phyloP scores from a whole-genome alignment of 2,888 invertebrate species.

The Tubulanus polymorphus region DNA sequence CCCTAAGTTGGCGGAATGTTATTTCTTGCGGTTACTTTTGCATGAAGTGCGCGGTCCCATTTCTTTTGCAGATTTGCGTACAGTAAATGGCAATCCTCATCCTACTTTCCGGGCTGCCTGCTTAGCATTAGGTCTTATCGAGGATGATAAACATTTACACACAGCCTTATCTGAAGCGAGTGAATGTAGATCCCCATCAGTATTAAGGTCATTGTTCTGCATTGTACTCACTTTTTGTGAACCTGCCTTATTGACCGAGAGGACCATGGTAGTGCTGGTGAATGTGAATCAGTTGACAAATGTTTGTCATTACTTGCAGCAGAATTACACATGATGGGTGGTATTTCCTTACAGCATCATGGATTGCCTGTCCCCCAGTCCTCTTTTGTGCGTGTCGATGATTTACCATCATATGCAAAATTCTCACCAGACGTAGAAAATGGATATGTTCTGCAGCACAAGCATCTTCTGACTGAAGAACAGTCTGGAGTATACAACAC shows the following conservation, averaged over 20 bases:
- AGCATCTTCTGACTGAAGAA: not conserved
- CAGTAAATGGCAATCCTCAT: conserved; percentile 27
- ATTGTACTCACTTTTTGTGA: conserved; percentile 17
- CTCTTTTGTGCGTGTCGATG: not conserved
- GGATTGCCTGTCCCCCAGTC: not conserved
- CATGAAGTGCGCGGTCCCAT: conserved; percentile 6
- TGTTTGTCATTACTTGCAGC: no score
- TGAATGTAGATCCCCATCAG: conserved; percentile 9
- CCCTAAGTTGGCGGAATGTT: conserved; percentile 26
- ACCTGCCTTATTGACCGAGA: no score
- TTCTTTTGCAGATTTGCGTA: no score
- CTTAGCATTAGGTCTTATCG: conserved; percentile 32
- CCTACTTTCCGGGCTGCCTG: conserved; percentile 39
- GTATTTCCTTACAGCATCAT: not conserved
- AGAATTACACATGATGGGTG: not conserved
- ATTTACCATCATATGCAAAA: not conserved
- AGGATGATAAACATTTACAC: conserved; percentile 40
- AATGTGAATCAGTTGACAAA: no score
- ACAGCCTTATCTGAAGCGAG: conserved; percentile 29
- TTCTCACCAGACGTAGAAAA: not conserved
- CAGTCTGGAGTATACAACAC: not conserved
- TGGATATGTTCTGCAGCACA: not conserved
- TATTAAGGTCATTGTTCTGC: conserved; percentile 24
- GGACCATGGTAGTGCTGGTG: no score
- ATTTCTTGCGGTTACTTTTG: conserved; percentile 14